Percentiles rank a stretch among this genome's conserved stretches.
Conservation (phyloP, 2,113 vertebrate genomes). For the Uria aalge region DNA sequence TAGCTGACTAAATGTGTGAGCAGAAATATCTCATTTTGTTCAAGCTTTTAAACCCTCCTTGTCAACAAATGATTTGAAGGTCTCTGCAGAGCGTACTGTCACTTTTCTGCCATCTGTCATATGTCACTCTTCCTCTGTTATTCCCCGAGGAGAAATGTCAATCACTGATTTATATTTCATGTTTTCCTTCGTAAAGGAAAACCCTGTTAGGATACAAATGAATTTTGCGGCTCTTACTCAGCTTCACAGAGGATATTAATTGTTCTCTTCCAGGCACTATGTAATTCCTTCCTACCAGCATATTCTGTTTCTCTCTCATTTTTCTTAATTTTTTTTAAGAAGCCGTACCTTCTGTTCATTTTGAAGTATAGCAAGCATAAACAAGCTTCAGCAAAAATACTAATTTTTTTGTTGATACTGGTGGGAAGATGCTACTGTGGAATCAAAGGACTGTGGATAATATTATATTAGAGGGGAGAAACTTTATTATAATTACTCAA, state of each 20-base stretch:
- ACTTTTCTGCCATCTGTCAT: constrained; percentile 44
- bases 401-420: background rate
- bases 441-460: background rate
- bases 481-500: background rate
- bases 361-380: background rate
- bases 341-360: background rate
- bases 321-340: background rate
- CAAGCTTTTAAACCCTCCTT: constrained; percentile 32
- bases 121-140: background rate
- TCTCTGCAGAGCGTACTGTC: constrained; percentile 7
- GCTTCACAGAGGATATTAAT: background rate
- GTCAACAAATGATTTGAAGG: constrained; percentile 40
- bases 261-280: background rate
- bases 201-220: background rate
- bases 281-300: background rate
- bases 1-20: background rate
- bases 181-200: constrained; percentile 5
- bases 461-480: background rate
- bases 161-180: background rate
- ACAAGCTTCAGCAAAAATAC: background rate
- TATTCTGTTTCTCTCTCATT: background rate
- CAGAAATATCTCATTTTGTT: constrained; percentile 26
- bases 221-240: background rate
- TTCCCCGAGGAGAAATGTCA: constrained; percentile 33
- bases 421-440: background rate